Percentiles rank a stretch among this genome's conserved stretches.
Evolutionary conservation across 2,797 vertebrate genomes (phyloP).

Genomic region (Menidia menidia): DNA sequence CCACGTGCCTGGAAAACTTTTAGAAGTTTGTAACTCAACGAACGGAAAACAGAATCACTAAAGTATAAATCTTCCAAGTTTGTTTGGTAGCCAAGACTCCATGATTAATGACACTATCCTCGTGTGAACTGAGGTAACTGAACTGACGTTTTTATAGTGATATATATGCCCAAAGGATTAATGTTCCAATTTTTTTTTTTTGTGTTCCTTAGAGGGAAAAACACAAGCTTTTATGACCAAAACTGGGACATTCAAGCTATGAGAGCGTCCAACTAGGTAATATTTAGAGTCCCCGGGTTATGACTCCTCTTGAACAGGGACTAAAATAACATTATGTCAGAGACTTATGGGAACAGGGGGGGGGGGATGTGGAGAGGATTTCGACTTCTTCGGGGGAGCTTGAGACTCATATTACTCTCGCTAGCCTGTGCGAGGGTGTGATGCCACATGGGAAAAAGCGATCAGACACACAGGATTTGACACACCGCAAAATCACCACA

Average conservation of each 20-base stretch:
- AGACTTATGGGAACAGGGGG: constrained; percentile 68
- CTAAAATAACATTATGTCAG: constrained; percentile 77
- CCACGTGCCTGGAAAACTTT: too few species aligned
- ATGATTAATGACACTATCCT: constrained; percentile 35
- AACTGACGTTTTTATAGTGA: constrained; percentile 18
- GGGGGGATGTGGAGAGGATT: constrained; percentile 21
- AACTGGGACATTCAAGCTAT: constrained; percentile 44
- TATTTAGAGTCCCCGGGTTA: constrained; percentile 64
- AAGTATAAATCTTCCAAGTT: constrained; percentile 11
- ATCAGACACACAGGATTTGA: constrained; percentile 5
- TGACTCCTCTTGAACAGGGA: constrained; percentile 53
- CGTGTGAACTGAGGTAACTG: constrained; percentile 27
- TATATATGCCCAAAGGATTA: constrained; percentile 34
- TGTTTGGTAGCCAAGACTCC: constrained; percentile 8
- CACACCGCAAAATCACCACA: constrained; percentile 16
- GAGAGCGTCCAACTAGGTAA: constrained; percentile 53
- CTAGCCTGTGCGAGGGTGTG: constrained; percentile 10
- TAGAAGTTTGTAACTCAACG: background rate
- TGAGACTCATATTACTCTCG: constrained; percentile 39
- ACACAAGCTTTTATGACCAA: constrained; percentile 63
- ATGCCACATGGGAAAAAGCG: constrained; percentile 34
- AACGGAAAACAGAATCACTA: constrained; percentile 5
- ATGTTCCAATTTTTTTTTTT: constrained; percentile 26
- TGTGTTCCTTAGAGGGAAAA: constrained; percentile 48
- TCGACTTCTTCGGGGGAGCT: constrained; percentile 11